These are phyloP conservation scores for Ceratitis capitata DNA, from an alignment of 1,140 invertebrate genomes.

Conservation along the genomic window DNA sequence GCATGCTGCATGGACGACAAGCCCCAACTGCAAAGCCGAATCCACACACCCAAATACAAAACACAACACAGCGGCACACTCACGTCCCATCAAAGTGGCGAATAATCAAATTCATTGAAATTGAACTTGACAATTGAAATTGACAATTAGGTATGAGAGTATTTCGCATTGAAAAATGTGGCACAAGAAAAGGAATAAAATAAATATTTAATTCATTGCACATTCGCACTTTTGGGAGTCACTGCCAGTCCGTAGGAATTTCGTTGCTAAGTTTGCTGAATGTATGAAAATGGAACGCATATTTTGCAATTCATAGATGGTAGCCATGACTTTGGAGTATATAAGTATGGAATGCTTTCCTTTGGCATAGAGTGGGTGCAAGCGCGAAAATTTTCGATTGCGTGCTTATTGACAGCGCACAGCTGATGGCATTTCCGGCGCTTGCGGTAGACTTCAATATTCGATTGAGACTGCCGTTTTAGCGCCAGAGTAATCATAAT, in stretches of 20 bases:
- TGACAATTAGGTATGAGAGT: conserved; percentile 2
- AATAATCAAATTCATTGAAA: conserved; percentile 29
- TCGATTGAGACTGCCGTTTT: not conserved
- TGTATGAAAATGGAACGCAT: too few relatives aligned
- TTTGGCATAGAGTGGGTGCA: not conserved
- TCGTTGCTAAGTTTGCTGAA: too few relatives aligned
- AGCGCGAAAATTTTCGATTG: not conserved
- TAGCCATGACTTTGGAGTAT: not conserved
- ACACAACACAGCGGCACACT: not conserved
- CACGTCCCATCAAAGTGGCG: not conserved
- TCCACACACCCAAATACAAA: not conserved
- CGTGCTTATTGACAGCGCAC: not conserved
- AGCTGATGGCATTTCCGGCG: conserved; percentile 9
- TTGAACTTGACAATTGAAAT: conserved; percentile 37
- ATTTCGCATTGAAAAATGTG: not conserved
- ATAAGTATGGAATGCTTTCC: too few relatives aligned
- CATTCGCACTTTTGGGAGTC: not conserved
- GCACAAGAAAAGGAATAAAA: not conserved
- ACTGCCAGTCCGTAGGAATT: not conserved
- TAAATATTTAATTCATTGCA: not conserved
- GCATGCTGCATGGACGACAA: not conserved
- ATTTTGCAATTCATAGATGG: not conserved
- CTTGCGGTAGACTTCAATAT: not conserved
- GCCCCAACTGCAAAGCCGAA: not conserved
- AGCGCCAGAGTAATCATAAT: not conserved